A percentile compares a stretch with the other conserved stretches of the same genome.
Evolutionary conservation across 2,113 vertebrate species (phyloP).

Genomic region (Alces alces): DNA sequence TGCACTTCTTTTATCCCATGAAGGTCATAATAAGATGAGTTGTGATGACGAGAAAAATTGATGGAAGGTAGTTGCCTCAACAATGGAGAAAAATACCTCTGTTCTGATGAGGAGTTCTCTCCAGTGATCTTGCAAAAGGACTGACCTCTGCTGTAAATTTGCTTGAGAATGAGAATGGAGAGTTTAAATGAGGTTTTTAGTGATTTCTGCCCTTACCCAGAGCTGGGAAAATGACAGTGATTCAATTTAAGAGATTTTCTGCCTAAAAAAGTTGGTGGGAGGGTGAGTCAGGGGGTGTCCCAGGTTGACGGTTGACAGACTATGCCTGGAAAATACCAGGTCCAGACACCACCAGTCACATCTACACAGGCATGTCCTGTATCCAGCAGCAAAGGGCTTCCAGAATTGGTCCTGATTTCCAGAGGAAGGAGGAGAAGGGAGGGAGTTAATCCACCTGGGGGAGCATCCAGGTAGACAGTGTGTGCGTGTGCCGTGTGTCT

Average conservation of each 20-base stretch:
- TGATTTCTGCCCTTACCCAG: conserved; percentile 76
- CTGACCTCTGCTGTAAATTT: conserved; percentile 70
- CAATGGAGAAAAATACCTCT: conserved; percentile 35
- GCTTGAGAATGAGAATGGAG: conserved; percentile 71
- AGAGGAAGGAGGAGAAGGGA: conserved; percentile 45
- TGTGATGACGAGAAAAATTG: conserved; percentile 64
- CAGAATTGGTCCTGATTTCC: conserved; percentile 64
- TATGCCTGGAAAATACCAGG: conserved; percentile 16
- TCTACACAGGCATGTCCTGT: conserved; percentile 59
- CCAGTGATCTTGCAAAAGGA: conserved; percentile 65
- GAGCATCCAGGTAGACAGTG: conserved; percentile 41
- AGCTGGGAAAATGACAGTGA: conserved; percentile 74
- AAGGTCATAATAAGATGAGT: conserved; percentile 70
- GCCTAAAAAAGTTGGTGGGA: conserved; percentile 2
- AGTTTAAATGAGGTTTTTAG: conserved; percentile 76
- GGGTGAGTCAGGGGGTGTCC: conserved; percentile 34
- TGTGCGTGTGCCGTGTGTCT: accelerated
- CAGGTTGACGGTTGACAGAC: background rate
- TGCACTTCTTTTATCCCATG: conserved; percentile 56
- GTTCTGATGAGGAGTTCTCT: conserved; percentile 65
- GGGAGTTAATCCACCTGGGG: conserved; percentile 1
- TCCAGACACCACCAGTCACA: conserved; percentile 56
- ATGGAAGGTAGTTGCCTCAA: conserved; percentile 61
- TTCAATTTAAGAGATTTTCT: conserved; percentile 74
- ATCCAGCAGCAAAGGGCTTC: conserved; percentile 49